Base-by-base conservation (phyloP, 2,113 vertebrate genomes). In the Fulica atra region DNA sequence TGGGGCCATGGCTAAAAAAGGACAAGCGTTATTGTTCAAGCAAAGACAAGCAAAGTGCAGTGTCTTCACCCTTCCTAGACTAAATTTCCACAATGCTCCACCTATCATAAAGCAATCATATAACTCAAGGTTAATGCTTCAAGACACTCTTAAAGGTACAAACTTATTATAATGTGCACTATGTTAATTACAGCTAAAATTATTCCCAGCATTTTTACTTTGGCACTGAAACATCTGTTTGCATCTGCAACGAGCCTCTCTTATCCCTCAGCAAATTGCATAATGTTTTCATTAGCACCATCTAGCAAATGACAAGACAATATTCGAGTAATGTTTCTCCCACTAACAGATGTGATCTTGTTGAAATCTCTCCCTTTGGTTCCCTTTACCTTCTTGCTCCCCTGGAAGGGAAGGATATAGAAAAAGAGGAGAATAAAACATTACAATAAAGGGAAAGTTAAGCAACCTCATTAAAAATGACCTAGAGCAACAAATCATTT, bases 171-270 rank as follows among this genome's bases (percentile, higher is more conserved):
- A 97, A 90, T 85, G 89, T 96, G 81, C 95, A 66, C 51, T 95
- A 28, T 6, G 25, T 95, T 98, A 97, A 97, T 98, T 97, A 97
- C 82, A 97, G 86, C 93, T 97, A 94, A 97, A 98, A 98, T 98
- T 93, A 97, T 94, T 96, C 89, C 95, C 92, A 93, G 81, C 40
- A 65, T 87, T 92, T 97, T 94, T 53, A 68, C 61, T 86, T 97
- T 86, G 92, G 93, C 83, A 93, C 81, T 96, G 96, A 97, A 97
- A 97, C 98, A 98, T 97, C 97, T 98, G 98, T 96, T 97, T 90
- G 69, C 82, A 80, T 96, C 95, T 96, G 80, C 79, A 97, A 93
- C 17, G 16, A 88, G 88, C 73, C 51, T 96, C 31, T 95, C 95
- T 68, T 56, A 94, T 91, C 95, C 94, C 53, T 92, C 42, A 90